Conservation (phyloP, 2,797 vertebrate genomes). For the Tympanoctomys barrerae region DNA sequence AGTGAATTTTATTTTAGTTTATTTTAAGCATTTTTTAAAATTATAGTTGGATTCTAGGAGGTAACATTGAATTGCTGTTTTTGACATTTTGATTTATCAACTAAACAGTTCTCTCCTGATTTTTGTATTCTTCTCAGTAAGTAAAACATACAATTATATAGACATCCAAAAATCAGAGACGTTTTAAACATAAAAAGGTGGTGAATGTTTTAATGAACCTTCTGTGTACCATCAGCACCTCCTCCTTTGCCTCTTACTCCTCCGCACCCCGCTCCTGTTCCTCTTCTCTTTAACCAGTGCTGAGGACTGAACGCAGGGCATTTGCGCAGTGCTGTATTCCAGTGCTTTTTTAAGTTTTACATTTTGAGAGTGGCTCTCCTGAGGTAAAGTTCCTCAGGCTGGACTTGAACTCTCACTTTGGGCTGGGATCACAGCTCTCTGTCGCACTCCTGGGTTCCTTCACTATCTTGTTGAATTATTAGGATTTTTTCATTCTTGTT, state of each 20-base stretch:
- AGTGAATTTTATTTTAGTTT: constrained; percentile 6
- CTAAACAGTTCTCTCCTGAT: neutral
- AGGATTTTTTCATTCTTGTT: neutral
- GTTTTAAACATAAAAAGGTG: neutral
- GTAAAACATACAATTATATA: neutral
- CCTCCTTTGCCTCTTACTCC: neutral
- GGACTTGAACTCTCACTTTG: neutral
- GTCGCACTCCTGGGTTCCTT: neutral
- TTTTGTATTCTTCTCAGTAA: neutral
- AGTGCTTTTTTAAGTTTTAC: neutral
- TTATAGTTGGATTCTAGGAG: neutral
- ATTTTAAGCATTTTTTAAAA: constrained; percentile 3
- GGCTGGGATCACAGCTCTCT: neutral
- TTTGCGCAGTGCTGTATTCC: neutral
- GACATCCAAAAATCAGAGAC: neutral
- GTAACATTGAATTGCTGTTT: neutral
- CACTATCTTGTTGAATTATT: neutral
- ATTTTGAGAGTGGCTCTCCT: neutral
- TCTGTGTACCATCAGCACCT: neutral
- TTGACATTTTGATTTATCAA: neutral
- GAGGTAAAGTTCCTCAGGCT: neutral
- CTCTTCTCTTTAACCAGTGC: neutral
- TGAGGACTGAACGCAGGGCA: neutral
- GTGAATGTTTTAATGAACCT: neutral
- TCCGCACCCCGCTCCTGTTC: too few species aligned